Percentiles rank a stretch among this genome's conserved stretches.
These are phyloP conservation scores for Alligator sinensis DNA, from an alignment of 2,113 vertebrate genomes.

Conservation along the genomic window DNA sequence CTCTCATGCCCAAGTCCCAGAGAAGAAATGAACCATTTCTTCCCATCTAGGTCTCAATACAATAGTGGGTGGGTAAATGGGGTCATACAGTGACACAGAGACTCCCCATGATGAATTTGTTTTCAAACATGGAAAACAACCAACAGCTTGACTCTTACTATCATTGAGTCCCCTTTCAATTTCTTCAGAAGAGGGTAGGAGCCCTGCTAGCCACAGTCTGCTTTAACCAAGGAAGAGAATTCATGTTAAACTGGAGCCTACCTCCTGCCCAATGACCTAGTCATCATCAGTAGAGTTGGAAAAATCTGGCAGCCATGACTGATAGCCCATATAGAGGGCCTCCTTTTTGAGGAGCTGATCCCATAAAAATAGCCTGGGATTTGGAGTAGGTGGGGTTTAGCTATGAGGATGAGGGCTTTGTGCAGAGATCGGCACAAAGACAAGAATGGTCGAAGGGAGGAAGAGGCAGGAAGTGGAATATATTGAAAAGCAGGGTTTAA, in stretches of 20 bases:
- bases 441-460: neutral
- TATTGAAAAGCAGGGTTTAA: neutral
- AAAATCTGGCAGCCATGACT: neutral
- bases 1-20: neutral
- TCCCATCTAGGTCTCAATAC: neutral
- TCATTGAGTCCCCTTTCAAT: neutral
- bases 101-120: neutral
- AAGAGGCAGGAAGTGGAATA: neutral
- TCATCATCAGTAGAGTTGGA: neutral
- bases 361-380: neutral
- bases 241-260: neutral
- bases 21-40: neutral
- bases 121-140: neutral
- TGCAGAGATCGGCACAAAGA: neutral
- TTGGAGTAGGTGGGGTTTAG: rapidly evolving
- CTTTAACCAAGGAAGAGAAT: neutral
- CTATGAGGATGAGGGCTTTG: neutral
- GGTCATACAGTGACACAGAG: neutral
- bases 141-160: neutral
- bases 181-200: neutral
- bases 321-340: neutral
- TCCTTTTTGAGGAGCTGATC: neutral
- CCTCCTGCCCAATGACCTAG: neutral
- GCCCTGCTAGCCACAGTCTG: neutral
- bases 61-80: neutral